Evolutionary conservation across 1,140 invertebrate species (phyloP), one percentile per base, ranked within the genome.

Genomic region (Drosophila pruinosa): DNA sequence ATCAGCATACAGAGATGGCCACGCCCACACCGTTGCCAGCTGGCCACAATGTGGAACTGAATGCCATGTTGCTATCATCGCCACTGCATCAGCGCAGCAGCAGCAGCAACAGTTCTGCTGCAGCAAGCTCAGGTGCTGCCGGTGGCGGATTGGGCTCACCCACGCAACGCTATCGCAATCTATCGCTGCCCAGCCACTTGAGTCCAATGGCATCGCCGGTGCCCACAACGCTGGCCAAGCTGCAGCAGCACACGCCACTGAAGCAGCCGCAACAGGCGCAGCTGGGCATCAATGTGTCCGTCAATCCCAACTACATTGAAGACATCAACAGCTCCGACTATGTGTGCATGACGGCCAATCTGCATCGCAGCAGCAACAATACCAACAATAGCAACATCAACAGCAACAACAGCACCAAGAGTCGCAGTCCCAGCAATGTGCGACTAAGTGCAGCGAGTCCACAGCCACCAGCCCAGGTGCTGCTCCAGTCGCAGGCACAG

Each of bases 311-410:
- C 50, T 91, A 89, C 15, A 91, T 91, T n/a, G 94, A 95, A 74
- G 94, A 94, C 54, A 93, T 93, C 21, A 94, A 94, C 88, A 93
- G 93, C 54, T 94, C 94, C n/a, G 94, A 95, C 75, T 95, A 95
- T 91, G 94, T 95, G 4, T 95, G 94, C 80, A 95, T 95, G 94
- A 94, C 94, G 5, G 94, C 94, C 8, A 94, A 94, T 36, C 90
- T 92, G 17, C 89, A 93, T 63, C 57, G 78, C 19, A 59, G 54
- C 59, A 53, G 6, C 45, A 56, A 41, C 50, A 21, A 26, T 67
- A 54, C 10, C 70, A 53, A 21, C 63, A 45, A 14, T 12, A 41
- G 5, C 14, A 58, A 34, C 19, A n/a, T 6, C 10, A 50, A 15
- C 36, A 53, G 6, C 36, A 19, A 14, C 26, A 50, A 12, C 22